Conservation (phyloP, 2,888 invertebrate genomes). For the Dorcus parallelipipedus region DNA sequence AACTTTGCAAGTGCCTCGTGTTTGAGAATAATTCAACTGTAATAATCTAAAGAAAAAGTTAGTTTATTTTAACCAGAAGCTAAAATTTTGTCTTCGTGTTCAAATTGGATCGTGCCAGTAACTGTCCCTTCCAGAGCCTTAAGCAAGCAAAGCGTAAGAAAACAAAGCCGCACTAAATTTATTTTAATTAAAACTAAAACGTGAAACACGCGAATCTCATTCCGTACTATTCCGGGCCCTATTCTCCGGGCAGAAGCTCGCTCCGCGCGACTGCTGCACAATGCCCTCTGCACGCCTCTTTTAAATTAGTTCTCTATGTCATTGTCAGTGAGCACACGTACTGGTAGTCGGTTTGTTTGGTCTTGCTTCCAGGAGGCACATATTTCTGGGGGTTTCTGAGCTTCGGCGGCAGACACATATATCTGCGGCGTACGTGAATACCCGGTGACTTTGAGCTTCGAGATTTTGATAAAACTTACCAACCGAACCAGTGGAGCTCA, state of each 20-base stretch:
- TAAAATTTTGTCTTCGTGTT: no score
- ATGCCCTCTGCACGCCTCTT: conserved; percentile 14
- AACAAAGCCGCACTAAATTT: not conserved
- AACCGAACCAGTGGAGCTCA: no score
- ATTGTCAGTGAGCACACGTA: conserved; percentile 29
- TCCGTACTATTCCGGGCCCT: not conserved
- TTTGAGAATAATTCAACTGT: no score
- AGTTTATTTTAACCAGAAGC: no score
- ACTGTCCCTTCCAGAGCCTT: no score
- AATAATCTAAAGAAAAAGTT: no score
- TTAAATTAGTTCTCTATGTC: conserved; percentile 30
- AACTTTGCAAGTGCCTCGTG: no score
- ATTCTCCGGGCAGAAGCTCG: not conserved
- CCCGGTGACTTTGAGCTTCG: not conserved
- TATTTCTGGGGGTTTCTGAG: conserved; percentile 12
- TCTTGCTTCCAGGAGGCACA: conserved; percentile 12
- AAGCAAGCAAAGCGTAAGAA: no score
- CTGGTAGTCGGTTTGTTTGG: conserved; percentile 18
- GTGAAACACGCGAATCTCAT: not conserved
- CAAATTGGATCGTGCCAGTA: no score
- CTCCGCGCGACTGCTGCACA: conserved; percentile 1
- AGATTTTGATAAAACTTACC: not conserved
- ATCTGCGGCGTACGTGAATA: conserved; percentile 16
- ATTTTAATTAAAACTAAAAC: conserved; percentile 1
- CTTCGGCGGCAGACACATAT: conserved; percentile 19